Evolutionary conservation across 2,113 vertebrate genomes (phyloP), one percentile per base, ranked within the genome.

Genomic region (Tapirus terrestris): DNA sequence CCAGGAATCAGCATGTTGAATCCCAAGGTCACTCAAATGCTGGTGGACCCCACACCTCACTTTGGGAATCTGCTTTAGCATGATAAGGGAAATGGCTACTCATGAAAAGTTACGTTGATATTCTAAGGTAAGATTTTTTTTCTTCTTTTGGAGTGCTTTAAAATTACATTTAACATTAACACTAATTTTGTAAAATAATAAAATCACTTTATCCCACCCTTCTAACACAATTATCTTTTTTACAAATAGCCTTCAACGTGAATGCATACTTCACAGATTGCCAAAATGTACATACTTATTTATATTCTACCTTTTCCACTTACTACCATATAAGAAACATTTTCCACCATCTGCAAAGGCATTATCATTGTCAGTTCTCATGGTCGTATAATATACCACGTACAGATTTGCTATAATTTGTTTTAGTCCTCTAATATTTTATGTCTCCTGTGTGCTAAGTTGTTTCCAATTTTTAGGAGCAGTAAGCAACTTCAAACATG

Each of bases 121-220:
- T 76, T 83, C 53, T 83, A 75, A 83, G 25, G 21, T 14, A 76
- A 23, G 8, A 63, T 39, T 70, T 61, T 80, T 83, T 48, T 65
- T 16, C 60, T 80, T 96, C 65, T 77, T 86, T 83, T 81, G 70
- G 68, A 31, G 27, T 39, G 4, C n/a, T 81, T 96, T 97, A 90
- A 97, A 87, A 84, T 89, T 43, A 76, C 27, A 92, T 53, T 76
- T 89, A 85, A 53, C 10, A 23, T 89, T 65, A 95, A 72, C 13
- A 31, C 29, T 79, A 53, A 67, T 39, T 86, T 60, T 91, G 5
- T 94, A 83, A 93, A 93, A 96, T 51, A 89, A 93, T 68, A 79
- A 96, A 93, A 73, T 61, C 58, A 80, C 5, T 56, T 65, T 56
- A 89, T 68, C 36, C 33, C 36, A 76, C 13, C 39, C n/a, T 93